Evolutionary conservation across 2,888 invertebrate genomes (phyloP), one percentile per base, ranked within the genome.

Genomic region (Lasioglossum leucozonium): DNA sequence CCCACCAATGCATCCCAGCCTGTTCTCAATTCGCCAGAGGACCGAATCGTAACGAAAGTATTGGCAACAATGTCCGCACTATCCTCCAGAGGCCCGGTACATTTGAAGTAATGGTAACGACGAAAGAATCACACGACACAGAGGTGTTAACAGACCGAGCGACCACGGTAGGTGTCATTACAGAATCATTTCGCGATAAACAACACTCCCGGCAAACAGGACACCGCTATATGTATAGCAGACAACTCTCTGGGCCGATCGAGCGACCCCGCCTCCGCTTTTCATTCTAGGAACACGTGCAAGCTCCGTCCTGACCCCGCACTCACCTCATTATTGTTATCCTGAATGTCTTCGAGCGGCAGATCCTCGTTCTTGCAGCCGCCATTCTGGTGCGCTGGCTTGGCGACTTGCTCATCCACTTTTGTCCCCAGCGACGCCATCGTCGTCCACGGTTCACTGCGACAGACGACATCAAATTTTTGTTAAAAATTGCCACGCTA

Each of bases 321-420:
- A 6, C 88, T 87, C 75, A 92, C 91, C 86, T 92, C 92, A 11
- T 92, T 88, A 40, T 84, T 83, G 71, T 90, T 88, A 67, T 88
- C 90, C 67, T 77, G 81, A 47, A 85, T 5, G 34, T 91, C 89
- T 30, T 91, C 89, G 71, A 91, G 86, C 34, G 80, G 90, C 40
- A 89, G 79, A 18, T 89, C 86, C 69, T 92, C 91, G 74, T 81
- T 88, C 58, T 79, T 90, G 62, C 77, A 62, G n/a, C 74, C 77
- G 69, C 90, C 91, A 74, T 92, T 92, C 76, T 89, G 89, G 55
- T 88, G 86, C 65, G 72, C 67, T 16, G 34, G 65, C 30, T 90
- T 85, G 47, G 40, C 75, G 40, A 51, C 51, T 74, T 72, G 81
- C 69, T 88, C 87, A 13, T 89, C 87, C 82, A 72, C 62, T 69